Percentiles rank a stretch among this genome's conserved stretches.
phyloP scores from a whole-genome alignment of 1,140 invertebrate species.

The Trachymyrmex septentrionalis region DNA sequence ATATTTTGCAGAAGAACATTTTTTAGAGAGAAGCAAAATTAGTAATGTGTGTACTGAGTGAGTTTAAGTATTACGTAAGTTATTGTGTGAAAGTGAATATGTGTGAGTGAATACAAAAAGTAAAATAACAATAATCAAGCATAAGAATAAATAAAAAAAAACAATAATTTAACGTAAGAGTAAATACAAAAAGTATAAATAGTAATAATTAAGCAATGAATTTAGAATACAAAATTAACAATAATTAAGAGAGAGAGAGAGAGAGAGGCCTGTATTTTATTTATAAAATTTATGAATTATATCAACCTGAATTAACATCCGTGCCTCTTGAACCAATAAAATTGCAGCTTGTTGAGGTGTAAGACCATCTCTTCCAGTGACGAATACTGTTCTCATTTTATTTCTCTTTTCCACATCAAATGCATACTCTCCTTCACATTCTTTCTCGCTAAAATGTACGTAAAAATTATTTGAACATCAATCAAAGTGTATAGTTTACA shows the following conservation, averaged over 20 bases:
- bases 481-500: neutral
- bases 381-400: slow-evolving; percentile 91
- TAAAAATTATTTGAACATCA: slow-evolving; percentile 21
- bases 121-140: too few species aligned
- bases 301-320: slow-evolving; percentile 88
- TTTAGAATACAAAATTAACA: neutral
- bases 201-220: too few species aligned
- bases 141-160: too few species aligned
- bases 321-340: slow-evolving; percentile 93
- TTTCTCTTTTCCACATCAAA: slow-evolving; percentile 90
- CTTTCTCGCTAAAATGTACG: slow-evolving; percentile 88
- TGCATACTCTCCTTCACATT: slow-evolving; percentile 90
- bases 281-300: slow-evolving; percentile 77
- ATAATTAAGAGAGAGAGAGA: neutral
- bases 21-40: too few species aligned
- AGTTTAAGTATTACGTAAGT: too few species aligned
- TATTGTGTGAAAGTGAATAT: too few species aligned
- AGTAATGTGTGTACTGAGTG: too few species aligned
- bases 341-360: slow-evolving; percentile 94
- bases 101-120: too few species aligned
- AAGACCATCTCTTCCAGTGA: slow-evolving; percentile 93
- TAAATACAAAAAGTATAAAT: too few species aligned
- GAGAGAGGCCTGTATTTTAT: slow-evolving; percentile 62
- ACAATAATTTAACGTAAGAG: too few species aligned
- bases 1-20: too few species aligned